phyloP scores from a whole-genome alignment of 2,797 vertebrate genomes.

The Podarcis siculus region DNA sequence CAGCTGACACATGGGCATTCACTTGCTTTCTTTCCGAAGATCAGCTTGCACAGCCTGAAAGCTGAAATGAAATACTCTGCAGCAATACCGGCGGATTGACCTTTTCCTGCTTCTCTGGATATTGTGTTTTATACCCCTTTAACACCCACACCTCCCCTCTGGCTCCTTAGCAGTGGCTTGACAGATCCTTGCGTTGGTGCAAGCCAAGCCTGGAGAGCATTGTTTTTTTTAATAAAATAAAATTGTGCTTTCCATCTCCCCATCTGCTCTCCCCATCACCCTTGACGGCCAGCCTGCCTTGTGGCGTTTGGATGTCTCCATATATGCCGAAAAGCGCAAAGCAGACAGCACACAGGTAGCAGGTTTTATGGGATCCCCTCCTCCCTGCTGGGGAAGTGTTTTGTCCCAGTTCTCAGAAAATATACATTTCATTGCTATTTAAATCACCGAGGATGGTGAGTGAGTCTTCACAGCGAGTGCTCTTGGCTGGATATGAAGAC shows the following conservation, averaged over 20 bases:
- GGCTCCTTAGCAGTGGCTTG: not conserved
- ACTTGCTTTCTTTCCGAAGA: not conserved
- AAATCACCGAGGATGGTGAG: not conserved
- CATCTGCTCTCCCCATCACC: not conserved
- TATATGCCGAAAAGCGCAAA: not conserved
- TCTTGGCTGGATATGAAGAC: not conserved
- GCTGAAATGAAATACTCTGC: constrained; percentile 11
- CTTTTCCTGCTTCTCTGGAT: constrained; percentile 28
- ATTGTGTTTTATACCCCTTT: constrained; percentile 41
- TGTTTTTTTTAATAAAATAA: not conserved
- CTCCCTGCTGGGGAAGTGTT: not conserved
- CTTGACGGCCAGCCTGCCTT: not conserved
- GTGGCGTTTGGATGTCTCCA: fast-evolving
- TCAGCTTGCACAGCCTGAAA: not conserved
- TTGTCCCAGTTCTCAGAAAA: not conserved
- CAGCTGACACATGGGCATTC: constrained; percentile 18
- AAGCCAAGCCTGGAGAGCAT: not conserved
- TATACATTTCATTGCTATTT: not conserved
- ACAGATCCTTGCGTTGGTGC: not conserved
- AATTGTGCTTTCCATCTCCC: fast-evolving
- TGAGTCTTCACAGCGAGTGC: not conserved
- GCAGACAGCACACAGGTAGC: not conserved
- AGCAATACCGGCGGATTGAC: not conserved
- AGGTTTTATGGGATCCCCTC: not conserved
- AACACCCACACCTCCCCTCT: not conserved